Base-by-base conservation (phyloP, 2,113 vertebrate species). In the Oreochromis niloticus region DNA sequence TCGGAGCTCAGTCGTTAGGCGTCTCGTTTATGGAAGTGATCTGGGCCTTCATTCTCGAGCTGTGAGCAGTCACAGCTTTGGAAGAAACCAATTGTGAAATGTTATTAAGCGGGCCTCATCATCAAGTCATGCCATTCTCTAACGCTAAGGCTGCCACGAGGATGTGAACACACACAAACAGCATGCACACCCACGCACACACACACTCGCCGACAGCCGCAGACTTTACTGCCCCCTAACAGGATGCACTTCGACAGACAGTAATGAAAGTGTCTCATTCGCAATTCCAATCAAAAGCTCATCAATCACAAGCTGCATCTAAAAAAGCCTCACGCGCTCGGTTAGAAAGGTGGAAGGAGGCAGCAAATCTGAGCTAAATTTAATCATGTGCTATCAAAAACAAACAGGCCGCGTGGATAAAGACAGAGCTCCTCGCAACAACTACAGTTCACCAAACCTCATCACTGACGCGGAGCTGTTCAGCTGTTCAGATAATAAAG, bases 201-300 rank as follows among this genome's bases (percentile, higher is more conserved):
- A 6, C 84, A 79, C 71, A 66, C 41, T 55, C 39, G 24, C 39
- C 87, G 55, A 79, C 87, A 86, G 48, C 68, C 84, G 68, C 27
- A 91, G 85, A 91, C 91, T 94, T 93, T 94, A 92, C 85, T 91
- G 91, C 88, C 88, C 88, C 89, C 92, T 93, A 94, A 94, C 91
- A 94, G 93, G 94, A 95, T 95, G 93, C 95, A 92, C 90, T 94
- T 92, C 52, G 94, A 95, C 94, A 95, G 94, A 82, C 87, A 90
- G 92, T 96, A 96, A 96, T 97, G 95, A 97, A 96, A 96, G 92
- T 95, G 92, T 94, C 95, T 96, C 93, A 86, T 94, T 94, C 89
- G 84, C 86, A 78, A 94, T 94, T 95, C 95, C 94, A 96, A 96
- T 94, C 95, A 96, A 95, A 96, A 95, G 88, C 94, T 96, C 93